Evolutionary conservation across 1,140 invertebrate species (phyloP).

Genomic region (Drosophila insularis): DNA sequence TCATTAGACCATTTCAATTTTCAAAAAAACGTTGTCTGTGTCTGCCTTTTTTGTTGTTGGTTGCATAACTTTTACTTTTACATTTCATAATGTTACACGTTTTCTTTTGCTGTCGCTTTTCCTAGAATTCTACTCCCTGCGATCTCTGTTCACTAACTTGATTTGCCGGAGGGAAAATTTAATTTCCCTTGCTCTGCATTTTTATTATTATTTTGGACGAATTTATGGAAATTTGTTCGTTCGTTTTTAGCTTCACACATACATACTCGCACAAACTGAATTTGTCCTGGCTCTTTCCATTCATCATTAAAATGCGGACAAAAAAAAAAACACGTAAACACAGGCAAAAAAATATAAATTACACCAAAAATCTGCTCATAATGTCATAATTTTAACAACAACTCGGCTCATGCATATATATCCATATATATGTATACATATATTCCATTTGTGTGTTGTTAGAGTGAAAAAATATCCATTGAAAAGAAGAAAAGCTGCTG

Average conservation of each 20-base stretch:
- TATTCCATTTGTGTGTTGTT: conserved; percentile 7
- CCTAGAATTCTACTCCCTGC: not conserved
- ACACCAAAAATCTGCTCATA: conserved; percentile 54
- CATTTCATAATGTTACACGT: not conserved
- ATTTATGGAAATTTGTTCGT: conserved; percentile 60
- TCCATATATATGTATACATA: conserved; percentile 20
- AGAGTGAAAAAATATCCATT: conserved; percentile 9
- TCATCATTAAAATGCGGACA: conserved; percentile 66
- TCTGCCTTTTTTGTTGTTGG: not conserved
- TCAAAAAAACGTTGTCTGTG: not conserved
- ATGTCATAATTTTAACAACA: conserved; percentile 42
- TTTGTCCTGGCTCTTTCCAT: conserved; percentile 46
- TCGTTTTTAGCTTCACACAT: conserved; percentile 1
- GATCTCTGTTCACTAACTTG: not conserved
- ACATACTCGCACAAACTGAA: conserved; percentile 9
- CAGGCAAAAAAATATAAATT: conserved; percentile 1
- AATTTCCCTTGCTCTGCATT: conserved; percentile 54
- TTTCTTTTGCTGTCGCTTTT: not conserved
- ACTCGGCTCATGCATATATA: not conserved
- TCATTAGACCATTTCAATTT: conserved; percentile 1
- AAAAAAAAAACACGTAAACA: conserved; percentile 38
- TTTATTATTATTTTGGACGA: conserved; percentile 50
- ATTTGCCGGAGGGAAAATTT: conserved; percentile 31
- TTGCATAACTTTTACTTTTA: conserved; percentile 6
- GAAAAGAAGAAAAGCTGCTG: conserved; percentile 4